Conservation (phyloP, 2,888 invertebrate genomes). For the Neoaliturus tenellus region DNA sequence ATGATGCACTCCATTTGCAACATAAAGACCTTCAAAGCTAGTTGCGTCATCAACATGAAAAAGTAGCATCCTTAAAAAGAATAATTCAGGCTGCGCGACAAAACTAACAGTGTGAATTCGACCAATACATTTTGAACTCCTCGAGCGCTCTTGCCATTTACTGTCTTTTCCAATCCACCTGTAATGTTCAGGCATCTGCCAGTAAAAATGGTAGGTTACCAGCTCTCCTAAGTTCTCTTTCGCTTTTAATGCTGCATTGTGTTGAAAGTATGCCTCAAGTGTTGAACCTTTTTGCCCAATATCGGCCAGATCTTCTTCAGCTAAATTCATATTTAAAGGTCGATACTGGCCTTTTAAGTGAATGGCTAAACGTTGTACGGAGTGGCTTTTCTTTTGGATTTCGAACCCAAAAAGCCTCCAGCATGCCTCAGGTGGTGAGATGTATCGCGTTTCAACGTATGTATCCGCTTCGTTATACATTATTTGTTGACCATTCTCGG, state of each 20-base stretch:
- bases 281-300: slow-evolving; percentile 56
- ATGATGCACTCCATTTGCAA: slow-evolving; percentile 54
- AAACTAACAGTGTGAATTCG: slow-evolving; percentile 66
- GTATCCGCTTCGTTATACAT: slow-evolving; percentile 67
- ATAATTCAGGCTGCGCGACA: slow-evolving; percentile 66
- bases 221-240: slow-evolving; percentile 35
- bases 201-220: slow-evolving; percentile 62
- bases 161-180: slow-evolving; percentile 57
- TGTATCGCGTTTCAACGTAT: slow-evolving; percentile 68
- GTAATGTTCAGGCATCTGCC: slow-evolving; percentile 63
- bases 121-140: slow-evolving; percentile 63
- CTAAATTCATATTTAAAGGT: background rate
- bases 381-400: slow-evolving; percentile 68
- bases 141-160: slow-evolving; percentile 59
- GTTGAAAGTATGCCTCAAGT: slow-evolving; percentile 65
- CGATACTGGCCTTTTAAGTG: slow-evolving; percentile 64
- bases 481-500: background rate
- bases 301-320: slow-evolving; percentile 46
- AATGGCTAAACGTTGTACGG: slow-evolving; percentile 66
- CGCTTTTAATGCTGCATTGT: slow-evolving; percentile 58
- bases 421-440: slow-evolving; percentile 68
- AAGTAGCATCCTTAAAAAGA: slow-evolving; percentile 67
- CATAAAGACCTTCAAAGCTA: slow-evolving; percentile 67
- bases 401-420: slow-evolving; percentile 67
- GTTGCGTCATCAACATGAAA: slow-evolving; percentile 67